phyloP scores from a whole-genome alignment of 2,888 invertebrate genomes.

The Epistrophe eligans region DNA sequence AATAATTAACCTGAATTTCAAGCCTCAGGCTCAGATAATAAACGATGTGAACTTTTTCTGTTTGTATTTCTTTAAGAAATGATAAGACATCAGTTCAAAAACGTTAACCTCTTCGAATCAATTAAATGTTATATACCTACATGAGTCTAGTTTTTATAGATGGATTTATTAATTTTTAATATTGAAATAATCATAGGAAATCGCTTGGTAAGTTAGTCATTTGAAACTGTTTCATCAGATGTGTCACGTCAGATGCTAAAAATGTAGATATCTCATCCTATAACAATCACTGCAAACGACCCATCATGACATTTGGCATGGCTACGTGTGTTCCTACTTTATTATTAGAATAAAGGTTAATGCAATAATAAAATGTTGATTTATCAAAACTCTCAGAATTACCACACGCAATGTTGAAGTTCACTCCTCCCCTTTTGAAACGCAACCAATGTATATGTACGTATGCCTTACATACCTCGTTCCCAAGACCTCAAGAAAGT shows the following conservation, averaged over 20 bases:
- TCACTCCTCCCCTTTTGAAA: slow-evolving; percentile 18
- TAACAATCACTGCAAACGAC: background rate
- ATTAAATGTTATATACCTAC: no score
- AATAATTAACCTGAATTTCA: background rate
- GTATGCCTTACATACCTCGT: slow-evolving; percentile 62
- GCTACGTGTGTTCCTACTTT: slow-evolving; percentile 14
- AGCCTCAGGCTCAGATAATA: background rate
- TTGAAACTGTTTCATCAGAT: background rate
- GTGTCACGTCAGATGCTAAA: background rate
- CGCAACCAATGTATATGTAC: slow-evolving; percentile 1
- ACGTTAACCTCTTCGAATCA: background rate
- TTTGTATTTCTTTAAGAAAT: background rate
- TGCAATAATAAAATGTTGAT: slow-evolving; percentile 49
- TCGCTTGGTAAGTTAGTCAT: background rate
- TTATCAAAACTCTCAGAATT: slow-evolving; percentile 6
- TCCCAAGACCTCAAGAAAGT: slow-evolving; percentile 57
- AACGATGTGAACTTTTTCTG: background rate
- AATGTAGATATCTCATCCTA: background rate
- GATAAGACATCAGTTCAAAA: slow-evolving; percentile 11
- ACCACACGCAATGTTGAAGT: slow-evolving; percentile 36
- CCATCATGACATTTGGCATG: background rate
- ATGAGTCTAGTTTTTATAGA: background rate
- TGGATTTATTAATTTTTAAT: background rate
- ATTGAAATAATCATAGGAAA: background rate
- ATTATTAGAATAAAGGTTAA: slow-evolving; percentile 29